Evolutionary conservation across 1,140 invertebrate species (phyloP), one percentile per base, ranked within the genome.

Genomic region (Zaprionus capensis): DNA sequence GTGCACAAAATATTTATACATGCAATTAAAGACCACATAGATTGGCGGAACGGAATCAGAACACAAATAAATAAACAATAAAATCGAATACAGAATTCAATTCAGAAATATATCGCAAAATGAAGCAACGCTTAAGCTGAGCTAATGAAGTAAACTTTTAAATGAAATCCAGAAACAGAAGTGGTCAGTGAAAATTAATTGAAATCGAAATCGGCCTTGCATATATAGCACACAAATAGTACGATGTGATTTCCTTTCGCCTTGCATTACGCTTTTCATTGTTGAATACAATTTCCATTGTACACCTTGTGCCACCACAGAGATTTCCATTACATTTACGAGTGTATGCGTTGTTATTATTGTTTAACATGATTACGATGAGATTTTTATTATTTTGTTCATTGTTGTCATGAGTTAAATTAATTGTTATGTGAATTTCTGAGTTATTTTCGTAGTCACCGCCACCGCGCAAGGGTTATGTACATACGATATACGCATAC

Each of bases 351-450:
- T 68, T 38, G 62, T 70, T 68, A 59, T 53, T 49, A 46, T 46
- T 46, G 7, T 46, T 46, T 17, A 46, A 46, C n/a, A 46, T 51
- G 46, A 51, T 24, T 14, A 51, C 4, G 20, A 51, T 51, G 12
- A 24, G 46, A 24, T 14, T 51, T 51, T 51, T 49, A 80, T 82
- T 58, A 82, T 80, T 78, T 44, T 65, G 59, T 80, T 68, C 57
- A 58, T 51, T n/a, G 58, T 82, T 74, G 76, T 81, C 85, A 72
- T 75, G 49, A 41, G 71, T 85, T 85, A 85, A 79, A 79, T 82
- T 82, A 88, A 87, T 88, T 81, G 71, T 81, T 84, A 83, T 66
- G 59, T 58, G 76, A 2, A 74, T 63, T 36, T 51, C 51, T 64
- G 72, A 62, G 57, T 64, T 51, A 20, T 28, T 44, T 7, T 44